These are phyloP conservation scores for Drosophila arizonae DNA, from an alignment of 1,140 invertebrate species.

Conservation along the genomic window DNA sequence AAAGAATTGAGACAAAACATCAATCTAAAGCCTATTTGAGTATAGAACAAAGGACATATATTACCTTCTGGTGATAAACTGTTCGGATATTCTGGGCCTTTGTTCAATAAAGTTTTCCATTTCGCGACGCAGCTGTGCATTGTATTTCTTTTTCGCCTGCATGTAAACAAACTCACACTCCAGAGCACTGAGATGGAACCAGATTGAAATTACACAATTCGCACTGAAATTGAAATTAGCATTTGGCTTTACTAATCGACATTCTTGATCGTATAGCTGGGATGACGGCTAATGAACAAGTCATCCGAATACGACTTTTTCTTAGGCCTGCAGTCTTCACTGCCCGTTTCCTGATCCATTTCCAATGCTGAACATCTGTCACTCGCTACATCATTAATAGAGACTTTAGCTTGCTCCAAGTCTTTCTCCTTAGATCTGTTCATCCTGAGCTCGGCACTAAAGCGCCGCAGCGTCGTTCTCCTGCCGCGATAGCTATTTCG, in stretches of 20 bases:
- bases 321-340: no score
- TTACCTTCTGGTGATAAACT: slow-evolving; percentile 44
- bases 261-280: slow-evolving; percentile 43
- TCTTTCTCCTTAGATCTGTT: no score
- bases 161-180: slow-evolving; percentile 33
- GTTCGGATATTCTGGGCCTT: slow-evolving; percentile 10
- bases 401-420: no score
- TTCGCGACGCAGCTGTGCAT: slow-evolving; percentile 36
- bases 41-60: no score
- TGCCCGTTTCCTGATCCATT: no score
- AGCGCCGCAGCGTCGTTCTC: no score
- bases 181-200: slow-evolving; percentile 22
- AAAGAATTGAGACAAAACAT: background rate
- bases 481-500: no score
- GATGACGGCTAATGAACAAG: slow-evolving; percentile 46
- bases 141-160: slow-evolving; percentile 22
- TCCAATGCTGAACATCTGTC: no score
- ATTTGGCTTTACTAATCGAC: slow-evolving; percentile 39
- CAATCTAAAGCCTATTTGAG: background rate
- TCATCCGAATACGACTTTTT: slow-evolving; percentile 12
- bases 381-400: no score
- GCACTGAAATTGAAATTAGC: background rate
- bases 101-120: slow-evolving; percentile 23
- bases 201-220: no score
- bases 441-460: no score